Percentiles rank a stretch among this genome's conserved stretches.
phyloP scores from a whole-genome alignment of 2,113 vertebrate genomes.

The Erinaceus europaeus region DNA sequence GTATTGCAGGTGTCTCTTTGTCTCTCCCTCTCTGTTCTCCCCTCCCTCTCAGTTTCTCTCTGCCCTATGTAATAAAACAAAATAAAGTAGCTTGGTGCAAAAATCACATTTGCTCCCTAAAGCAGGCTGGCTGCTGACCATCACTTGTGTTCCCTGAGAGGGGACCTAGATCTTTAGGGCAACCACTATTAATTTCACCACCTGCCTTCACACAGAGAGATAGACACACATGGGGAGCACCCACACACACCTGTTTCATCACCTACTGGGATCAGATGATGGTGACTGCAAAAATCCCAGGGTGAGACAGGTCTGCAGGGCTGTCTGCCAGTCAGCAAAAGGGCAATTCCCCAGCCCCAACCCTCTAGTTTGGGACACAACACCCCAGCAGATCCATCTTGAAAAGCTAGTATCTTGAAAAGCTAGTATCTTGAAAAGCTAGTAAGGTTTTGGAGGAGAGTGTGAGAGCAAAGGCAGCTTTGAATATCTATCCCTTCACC shows the following conservation, averaged over 20 bases:
- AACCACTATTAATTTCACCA: background rate
- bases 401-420: no score
- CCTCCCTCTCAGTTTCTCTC: no score
- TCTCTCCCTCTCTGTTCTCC: no score
- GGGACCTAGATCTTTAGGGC: background rate
- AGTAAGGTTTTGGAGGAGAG: background rate
- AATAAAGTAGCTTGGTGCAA: background rate
- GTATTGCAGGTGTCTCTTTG: no score
- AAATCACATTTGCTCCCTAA: background rate
- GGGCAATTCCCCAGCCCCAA: background rate
- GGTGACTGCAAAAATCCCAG: background rate
- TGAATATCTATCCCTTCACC: background rate
- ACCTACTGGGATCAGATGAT: background rate
- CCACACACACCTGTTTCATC: background rate
- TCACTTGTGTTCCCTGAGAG: background rate
- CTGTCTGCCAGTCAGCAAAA: background rate
- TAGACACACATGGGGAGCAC: background rate
- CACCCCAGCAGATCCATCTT: background rate
- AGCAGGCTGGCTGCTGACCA: background rate
- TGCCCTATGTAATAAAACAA: no score
- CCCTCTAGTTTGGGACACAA: background rate
- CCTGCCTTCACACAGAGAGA: rapidly evolving
- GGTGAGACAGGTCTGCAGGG: background rate
- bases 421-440: no score
- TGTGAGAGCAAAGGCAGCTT: background rate